phyloP scores from a whole-genome alignment of 2,797 vertebrate species.

The Euphonia xanthogaster region DNA sequence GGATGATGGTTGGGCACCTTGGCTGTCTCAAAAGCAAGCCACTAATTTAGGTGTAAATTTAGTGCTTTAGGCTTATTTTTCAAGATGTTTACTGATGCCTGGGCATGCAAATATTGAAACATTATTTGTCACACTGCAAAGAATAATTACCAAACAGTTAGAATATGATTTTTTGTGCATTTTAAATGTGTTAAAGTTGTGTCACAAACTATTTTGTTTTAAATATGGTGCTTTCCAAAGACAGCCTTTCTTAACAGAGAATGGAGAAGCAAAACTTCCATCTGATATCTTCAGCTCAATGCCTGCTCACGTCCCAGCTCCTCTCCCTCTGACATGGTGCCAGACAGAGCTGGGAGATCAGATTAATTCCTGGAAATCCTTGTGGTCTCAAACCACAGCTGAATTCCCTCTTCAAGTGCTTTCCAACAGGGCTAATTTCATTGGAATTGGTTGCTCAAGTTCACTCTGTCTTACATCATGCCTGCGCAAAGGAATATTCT shows the following conservation, averaged over 20 bases:
- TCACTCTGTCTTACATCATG: neutral
- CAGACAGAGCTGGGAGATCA: neutral
- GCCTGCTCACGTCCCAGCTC: neutral
- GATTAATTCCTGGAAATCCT: constrained; percentile 28
- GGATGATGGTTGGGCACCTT: neutral
- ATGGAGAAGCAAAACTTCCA: neutral
- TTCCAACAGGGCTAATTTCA: neutral
- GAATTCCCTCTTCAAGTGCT: neutral
- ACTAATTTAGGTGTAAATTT: constrained; percentile 7
- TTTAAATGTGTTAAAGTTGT: neutral
- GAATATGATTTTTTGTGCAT: neutral
- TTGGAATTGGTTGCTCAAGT: neutral
- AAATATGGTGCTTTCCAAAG: neutral
- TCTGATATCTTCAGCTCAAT: neutral
- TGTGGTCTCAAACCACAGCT: neutral
- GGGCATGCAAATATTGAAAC: constrained; percentile 30
- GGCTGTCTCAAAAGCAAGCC: neutral
- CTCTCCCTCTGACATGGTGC: neutral
- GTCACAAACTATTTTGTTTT: neutral
- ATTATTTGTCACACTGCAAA: neutral
- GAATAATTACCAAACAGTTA: neutral
- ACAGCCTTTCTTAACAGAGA: neutral
- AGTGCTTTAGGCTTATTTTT: constrained; percentile 34
- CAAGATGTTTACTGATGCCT: neutral
- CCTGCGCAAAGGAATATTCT: neutral